Conservation (phyloP, 2,797 vertebrate genomes). For the Micromesistius poutassou region DNA sequence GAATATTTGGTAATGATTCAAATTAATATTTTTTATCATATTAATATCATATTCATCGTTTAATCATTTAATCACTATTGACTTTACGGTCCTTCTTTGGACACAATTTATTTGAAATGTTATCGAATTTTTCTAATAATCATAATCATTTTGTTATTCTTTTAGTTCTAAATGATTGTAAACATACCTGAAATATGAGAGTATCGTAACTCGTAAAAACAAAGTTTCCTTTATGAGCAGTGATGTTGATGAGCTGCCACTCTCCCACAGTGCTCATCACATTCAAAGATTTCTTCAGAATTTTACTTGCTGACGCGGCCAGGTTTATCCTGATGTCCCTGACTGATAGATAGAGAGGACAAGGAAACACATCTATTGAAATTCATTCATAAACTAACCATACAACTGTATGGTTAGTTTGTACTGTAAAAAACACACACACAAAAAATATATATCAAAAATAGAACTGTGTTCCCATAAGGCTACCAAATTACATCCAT, state of each 20-base stretch:
- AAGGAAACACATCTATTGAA: background rate
- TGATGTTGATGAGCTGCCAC: conserved; percentile 74
- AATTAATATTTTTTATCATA: background rate
- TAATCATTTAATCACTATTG: background rate
- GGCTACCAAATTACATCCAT: background rate
- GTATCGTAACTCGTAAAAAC: rapidly evolving
- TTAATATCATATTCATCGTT: background rate
- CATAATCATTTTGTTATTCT: background rate
- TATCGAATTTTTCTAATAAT: background rate
- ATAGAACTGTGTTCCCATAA: background rate
- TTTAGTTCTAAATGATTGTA: background rate
- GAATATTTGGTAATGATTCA: background rate
- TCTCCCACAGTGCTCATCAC: conserved; percentile 71
- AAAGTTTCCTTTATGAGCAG: background rate
- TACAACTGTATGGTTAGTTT: background rate
- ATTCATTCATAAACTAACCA: background rate
- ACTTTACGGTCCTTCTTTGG: background rate
- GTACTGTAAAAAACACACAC: background rate
- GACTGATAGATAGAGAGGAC: conserved; percentile 35
- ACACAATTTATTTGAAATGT: background rate
- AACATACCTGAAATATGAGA: conserved; percentile 54
- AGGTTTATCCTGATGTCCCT: conserved; percentile 53
- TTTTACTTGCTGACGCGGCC: conserved; percentile 17
- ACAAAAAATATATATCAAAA: background rate
- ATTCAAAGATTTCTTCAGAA: conserved; percentile 39